Evolutionary conservation across 2,888 invertebrate species (phyloP).

Genomic region (Meteorus colon): DNA sequence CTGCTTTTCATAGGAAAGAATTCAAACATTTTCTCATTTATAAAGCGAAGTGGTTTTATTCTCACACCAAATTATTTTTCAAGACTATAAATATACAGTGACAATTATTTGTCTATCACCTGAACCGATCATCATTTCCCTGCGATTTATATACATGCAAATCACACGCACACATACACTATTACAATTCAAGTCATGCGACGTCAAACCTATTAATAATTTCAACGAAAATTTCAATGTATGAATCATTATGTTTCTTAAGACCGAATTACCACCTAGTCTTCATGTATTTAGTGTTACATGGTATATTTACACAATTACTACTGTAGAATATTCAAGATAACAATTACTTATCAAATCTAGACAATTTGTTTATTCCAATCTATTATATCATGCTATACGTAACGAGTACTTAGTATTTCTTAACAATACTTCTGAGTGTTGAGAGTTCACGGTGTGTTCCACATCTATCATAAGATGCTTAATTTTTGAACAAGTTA

Average conservation of each 20-base stretch:
- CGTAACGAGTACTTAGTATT: slow-evolving; percentile 2
- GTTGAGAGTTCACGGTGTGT: not conserved
- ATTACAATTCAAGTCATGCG: not conserved
- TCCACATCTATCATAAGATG: not conserved
- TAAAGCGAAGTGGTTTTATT: not conserved
- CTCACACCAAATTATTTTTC: not conserved
- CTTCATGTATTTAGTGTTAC: slow-evolving; percentile 1
- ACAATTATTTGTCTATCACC: not conserved
- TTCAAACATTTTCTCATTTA: not conserved
- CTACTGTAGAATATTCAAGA: not conserved
- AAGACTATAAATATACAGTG: slow-evolving; percentile 1
- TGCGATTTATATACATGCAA: not conserved
- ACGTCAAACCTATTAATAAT: not conserved
- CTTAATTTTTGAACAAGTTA: not conserved
- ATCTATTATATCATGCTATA: slow-evolving; percentile 10
- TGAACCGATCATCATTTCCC: not conserved
- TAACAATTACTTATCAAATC: slow-evolving; percentile 32
- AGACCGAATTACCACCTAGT: not conserved
- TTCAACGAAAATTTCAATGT: not conserved
- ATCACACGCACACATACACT: not conserved
- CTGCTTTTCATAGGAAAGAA: not conserved
- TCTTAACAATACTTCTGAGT: slow-evolving; percentile 32
- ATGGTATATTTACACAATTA: slow-evolving; percentile 29
- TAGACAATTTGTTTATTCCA: slow-evolving; percentile 10
- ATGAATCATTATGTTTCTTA: not conserved